A percentile compares a stretch with the other conserved stretches of the same genome.
phyloP scores from a whole-genome alignment of 2,113 vertebrate species.

The Albula goreensis region DNA sequence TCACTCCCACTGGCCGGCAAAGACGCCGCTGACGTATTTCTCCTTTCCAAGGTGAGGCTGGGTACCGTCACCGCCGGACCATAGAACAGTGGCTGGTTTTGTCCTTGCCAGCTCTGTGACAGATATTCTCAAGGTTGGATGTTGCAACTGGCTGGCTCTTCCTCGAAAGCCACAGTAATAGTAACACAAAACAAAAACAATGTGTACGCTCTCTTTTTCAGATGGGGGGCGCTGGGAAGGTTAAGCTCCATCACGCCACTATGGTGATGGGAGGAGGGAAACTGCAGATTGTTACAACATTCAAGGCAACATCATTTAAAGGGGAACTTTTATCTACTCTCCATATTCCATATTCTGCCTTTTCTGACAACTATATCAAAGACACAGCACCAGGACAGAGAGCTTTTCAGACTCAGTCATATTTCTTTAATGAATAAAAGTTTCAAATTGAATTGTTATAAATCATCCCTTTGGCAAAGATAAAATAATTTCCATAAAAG shows the following conservation, averaged over 20 bases:
- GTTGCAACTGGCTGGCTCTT: slow-evolving; percentile 37
- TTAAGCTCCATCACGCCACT: background rate
- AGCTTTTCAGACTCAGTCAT: background rate
- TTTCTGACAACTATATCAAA: background rate
- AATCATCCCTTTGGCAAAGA: too few relatives aligned
- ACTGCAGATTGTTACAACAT: background rate
- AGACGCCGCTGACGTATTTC: slow-evolving; percentile 40
- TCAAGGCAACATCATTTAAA: background rate
- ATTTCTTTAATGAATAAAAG: background rate
- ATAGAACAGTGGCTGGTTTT: slow-evolving; percentile 57
- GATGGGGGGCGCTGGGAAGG: background rate
- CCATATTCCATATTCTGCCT: slow-evolving; percentile 17
- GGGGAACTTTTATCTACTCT: background rate
- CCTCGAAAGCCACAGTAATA: slow-evolving; percentile 27
- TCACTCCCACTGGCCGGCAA: slow-evolving; percentile 44
- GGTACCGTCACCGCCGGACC: slow-evolving; percentile 32
- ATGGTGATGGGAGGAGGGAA: slow-evolving; percentile 2
- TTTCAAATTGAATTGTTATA: too few relatives aligned
- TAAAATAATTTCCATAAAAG: too few relatives aligned
- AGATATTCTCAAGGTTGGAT: slow-evolving; percentile 42
- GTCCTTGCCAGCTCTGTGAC: slow-evolving; percentile 35
- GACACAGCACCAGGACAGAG: background rate
- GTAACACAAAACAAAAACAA: background rate
- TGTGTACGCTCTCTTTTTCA: background rate
- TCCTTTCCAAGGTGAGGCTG: slow-evolving; percentile 33